Conservation (phyloP, 30 jellyfish, hydroid and myxozoan genomes). For the Cassiopea andromeda region DNA sequence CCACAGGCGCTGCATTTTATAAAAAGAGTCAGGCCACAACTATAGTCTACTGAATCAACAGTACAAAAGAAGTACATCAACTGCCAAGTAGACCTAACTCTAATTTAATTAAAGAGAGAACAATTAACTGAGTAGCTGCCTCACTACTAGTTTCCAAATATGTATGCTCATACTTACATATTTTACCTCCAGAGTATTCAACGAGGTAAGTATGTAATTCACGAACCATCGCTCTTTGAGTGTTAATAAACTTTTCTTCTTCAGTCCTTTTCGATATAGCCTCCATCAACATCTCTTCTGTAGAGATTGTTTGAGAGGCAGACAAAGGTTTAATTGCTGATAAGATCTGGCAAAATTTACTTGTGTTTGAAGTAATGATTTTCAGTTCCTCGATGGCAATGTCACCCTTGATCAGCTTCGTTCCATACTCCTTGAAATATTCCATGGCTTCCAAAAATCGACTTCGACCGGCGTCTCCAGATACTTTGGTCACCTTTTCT, state of each 20-base stretch:
- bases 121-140: neutral
- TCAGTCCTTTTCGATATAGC: neutral
- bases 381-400: neutral
- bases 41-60: no score
- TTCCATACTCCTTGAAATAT: neutral
- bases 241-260: neutral
- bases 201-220: neutral
- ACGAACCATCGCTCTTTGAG: neutral
- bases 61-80: no score
- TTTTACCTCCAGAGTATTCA: neutral
- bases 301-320: neutral
- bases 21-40: no score
- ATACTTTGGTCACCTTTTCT: neutral
- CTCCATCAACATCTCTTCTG: neutral
- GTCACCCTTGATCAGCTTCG: neutral
- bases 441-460: neutral
- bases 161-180: neutral
- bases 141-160: neutral
- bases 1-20: no score
- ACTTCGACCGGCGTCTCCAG: neutral
- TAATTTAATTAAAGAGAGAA: no score
- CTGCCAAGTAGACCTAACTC: no score
- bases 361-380: neutral
- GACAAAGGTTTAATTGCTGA: neutral
- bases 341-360: neutral